Evolutionary conservation across 2,888 invertebrate genomes (phyloP).

Genomic region (Rhagonycha fulva): DNA sequence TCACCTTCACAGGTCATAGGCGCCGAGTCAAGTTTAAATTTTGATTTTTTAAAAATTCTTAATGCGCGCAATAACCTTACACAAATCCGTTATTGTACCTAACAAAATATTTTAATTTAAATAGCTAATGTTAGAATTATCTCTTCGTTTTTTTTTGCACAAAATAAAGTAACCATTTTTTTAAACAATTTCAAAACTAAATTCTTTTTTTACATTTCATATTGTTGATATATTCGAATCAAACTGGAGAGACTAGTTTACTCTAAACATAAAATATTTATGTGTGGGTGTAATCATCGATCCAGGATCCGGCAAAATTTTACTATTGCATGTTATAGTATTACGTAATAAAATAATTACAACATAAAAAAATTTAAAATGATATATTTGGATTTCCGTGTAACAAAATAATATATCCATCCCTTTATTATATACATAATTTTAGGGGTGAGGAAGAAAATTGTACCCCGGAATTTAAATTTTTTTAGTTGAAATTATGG

Average conservation of each 20-base stretch:
- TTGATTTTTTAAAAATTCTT: neutral
- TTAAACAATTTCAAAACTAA: too few relatives aligned
- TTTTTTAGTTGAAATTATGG: too few relatives aligned
- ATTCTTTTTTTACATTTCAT: neutral
- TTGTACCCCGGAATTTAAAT: too few relatives aligned
- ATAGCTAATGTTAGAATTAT: neutral
- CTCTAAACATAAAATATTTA: neutral
- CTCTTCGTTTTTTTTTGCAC: neutral
- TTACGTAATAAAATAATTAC: too few relatives aligned
- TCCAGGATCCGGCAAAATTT: neutral
- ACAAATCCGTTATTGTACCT: neutral
- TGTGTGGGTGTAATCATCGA: neutral
- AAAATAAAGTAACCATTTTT: neutral
- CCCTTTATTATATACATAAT: too few relatives aligned
- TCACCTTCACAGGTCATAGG: slow-evolving; percentile 4
- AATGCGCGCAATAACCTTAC: neutral
- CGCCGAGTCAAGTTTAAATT: slow-evolving; percentile 3
- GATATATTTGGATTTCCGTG: too few relatives aligned
- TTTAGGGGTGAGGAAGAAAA: too few relatives aligned
- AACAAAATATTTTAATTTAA: neutral
- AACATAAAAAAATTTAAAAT: too few relatives aligned
- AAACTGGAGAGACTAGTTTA: neutral
- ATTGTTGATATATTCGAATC: neutral
- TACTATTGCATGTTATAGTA: neutral
- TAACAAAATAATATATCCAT: too few relatives aligned